Evolutionary conservation across 2,113 vertebrate species (phyloP).

Genomic region (Athene cunicularia): DNA sequence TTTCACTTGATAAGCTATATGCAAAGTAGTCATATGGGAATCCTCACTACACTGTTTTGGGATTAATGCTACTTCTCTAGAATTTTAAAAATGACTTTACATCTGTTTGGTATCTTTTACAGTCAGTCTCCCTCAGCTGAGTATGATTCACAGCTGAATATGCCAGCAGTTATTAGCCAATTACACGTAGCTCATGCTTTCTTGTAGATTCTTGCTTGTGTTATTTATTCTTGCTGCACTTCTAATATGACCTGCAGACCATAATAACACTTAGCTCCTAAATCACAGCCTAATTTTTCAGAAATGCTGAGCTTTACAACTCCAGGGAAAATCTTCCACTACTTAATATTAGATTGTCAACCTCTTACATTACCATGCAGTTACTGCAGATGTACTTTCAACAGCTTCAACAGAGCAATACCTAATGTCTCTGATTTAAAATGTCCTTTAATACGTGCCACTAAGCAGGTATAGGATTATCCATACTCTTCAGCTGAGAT

Average conservation of each 20-base stretch:
- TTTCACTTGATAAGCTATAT: conserved; percentile 34
- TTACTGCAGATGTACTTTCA: background rate
- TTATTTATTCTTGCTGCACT: background rate
- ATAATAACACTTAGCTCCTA: background rate
- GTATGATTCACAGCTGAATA: conserved; percentile 8
- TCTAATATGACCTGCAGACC: background rate
- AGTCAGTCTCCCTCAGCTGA: conserved; percentile 5
- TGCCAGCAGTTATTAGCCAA: conserved; percentile 5
- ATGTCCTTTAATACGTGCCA: background rate
- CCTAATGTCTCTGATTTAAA: background rate
- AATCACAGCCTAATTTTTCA: conserved; percentile 1
- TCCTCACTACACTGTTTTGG: background rate
- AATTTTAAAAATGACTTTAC: background rate
- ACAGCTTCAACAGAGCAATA: background rate
- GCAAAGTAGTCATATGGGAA: background rate
- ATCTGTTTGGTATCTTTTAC: conserved; percentile 15
- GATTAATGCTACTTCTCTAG: conserved; percentile 19
- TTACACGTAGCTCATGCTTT: background rate
- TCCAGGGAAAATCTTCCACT: background rate
- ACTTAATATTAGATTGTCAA: background rate
- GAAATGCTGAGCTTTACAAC: conserved; percentile 28
- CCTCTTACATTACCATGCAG: background rate
- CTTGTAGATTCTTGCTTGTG: background rate
- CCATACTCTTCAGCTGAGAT: background rate
- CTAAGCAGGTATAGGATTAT: background rate